A percentile compares a stretch with the other conserved stretches of the same genome.
phyloP scores from a whole-genome alignment of 2,888 invertebrate species.

The Drosophila paramelanica region DNA sequence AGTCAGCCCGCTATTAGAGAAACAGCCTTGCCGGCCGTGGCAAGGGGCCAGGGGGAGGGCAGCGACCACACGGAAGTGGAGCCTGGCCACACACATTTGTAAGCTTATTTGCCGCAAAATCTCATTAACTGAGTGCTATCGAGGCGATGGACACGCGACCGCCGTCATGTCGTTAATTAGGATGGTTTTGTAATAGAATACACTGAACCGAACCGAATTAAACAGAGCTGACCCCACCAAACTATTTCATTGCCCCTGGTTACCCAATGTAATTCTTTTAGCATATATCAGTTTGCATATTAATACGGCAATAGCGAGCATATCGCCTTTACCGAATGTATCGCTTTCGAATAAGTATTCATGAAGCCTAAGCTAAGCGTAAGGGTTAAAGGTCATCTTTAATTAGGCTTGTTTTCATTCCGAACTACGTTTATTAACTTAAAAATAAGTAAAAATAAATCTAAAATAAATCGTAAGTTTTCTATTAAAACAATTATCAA shows the following conservation, averaged over 20 bases:
- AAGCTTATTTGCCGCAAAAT: conserved; percentile 70
- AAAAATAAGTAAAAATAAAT: too few species aligned
- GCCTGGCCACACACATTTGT: conserved; percentile 29
- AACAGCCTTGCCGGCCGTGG: not conserved
- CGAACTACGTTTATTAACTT: too few species aligned
- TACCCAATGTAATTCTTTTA: too few species aligned
- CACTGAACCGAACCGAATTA: conserved; percentile 14
- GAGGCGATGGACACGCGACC: conserved; percentile 24
- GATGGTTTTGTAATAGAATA: conserved; percentile 67
- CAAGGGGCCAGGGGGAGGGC: not conserved
- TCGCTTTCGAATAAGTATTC: too few species aligned
- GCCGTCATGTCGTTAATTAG: conserved; percentile 63
- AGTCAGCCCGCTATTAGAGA: conserved; percentile 10
- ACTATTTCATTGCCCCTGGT: not conserved
- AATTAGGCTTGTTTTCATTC: not conserved
- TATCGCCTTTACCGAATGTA: too few species aligned
- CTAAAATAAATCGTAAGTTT: too few species aligned
- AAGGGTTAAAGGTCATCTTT: not conserved
- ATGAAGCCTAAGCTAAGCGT: too few species aligned
- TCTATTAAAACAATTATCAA: not conserved
- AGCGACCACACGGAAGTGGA: not conserved
- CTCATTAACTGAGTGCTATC: conserved; percentile 59
- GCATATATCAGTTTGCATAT: too few species aligned
- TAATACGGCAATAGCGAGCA: too few species aligned
- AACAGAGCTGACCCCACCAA: not conserved